phyloP scores from a whole-genome alignment of 2,113 vertebrate genomes.

The Corapipo altera region DNA sequence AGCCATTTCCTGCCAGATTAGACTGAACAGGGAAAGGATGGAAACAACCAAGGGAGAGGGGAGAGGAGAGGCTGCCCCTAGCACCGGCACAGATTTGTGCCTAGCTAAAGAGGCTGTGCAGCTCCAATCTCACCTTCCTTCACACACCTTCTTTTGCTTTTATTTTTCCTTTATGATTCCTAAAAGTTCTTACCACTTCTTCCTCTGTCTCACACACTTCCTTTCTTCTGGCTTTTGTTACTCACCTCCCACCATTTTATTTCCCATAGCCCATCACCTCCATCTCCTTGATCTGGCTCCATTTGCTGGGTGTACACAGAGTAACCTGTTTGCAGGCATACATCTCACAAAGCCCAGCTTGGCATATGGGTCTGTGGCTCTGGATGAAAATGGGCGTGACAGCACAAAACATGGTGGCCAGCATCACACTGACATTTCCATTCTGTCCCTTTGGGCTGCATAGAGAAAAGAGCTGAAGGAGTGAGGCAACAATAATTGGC shows the following conservation, averaged over 20 bases:
- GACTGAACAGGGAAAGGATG: background rate
- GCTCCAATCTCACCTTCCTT: background rate
- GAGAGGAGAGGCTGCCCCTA: background rate
- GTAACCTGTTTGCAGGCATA: background rate
- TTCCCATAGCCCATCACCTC: background rate
- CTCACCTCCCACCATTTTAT: background rate
- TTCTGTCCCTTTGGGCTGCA: background rate
- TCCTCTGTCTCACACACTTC: background rate
- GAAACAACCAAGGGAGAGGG: fast-evolving
- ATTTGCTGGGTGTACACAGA: fast-evolving
- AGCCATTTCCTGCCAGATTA: background rate
- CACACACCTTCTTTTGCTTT: background rate
- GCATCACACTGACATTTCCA: background rate
- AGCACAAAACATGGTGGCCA: fast-evolving
- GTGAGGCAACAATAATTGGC: background rate
- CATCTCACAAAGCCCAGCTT: fast-evolving
- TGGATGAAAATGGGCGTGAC: fast-evolving
- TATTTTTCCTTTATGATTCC: background rate
- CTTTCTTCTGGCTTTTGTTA: background rate
- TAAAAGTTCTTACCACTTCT: background rate
- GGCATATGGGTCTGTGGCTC: fast-evolving
- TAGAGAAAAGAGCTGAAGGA: background rate
- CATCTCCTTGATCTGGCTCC: fast-evolving
- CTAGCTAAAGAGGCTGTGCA: background rate
- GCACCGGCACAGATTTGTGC: background rate